phyloP scores from a whole-genome alignment of 2,113 vertebrate species.

The Prolemur simus region DNA sequence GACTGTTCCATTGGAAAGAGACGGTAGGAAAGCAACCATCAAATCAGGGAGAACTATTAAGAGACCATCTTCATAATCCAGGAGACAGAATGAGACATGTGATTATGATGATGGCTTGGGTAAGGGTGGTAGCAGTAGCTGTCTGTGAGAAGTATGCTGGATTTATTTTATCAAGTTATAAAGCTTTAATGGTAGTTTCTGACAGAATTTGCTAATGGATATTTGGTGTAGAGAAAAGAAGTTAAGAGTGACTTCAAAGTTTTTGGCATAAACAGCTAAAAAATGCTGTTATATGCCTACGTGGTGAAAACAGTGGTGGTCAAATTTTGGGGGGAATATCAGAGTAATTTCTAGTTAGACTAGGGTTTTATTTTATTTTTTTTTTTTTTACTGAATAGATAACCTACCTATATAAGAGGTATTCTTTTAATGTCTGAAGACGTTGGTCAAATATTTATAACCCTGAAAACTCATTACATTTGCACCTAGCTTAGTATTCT shows the following conservation, averaged over 20 bases:
- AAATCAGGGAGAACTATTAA: background rate
- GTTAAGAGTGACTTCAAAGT: background rate
- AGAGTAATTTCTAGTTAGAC: constrained; percentile 18
- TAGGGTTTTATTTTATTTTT: background rate
- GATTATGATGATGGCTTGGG: background rate
- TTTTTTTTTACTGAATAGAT: background rate
- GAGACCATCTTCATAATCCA: background rate
- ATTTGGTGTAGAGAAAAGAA: background rate
- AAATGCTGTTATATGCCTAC: background rate
- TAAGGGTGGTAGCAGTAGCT: background rate
- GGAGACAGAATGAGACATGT: background rate
- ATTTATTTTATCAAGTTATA: background rate
- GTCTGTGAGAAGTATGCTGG: background rate
- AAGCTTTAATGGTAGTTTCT: background rate
- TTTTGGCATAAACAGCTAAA: background rate
- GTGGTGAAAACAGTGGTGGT: background rate
- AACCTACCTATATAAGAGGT: background rate
- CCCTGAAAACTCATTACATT: constrained; percentile 9
- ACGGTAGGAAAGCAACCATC: background rate
- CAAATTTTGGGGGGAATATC: background rate
- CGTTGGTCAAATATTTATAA: constrained; percentile 55
- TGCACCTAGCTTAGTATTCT: background rate
- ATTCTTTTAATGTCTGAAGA: constrained; percentile 32
- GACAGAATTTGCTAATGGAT: background rate
- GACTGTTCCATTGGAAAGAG: background rate